Evolutionary conservation across 2,888 invertebrate species (phyloP), one percentile per base, ranked within the genome.

Genomic region (Drosophila seclusa): DNA sequence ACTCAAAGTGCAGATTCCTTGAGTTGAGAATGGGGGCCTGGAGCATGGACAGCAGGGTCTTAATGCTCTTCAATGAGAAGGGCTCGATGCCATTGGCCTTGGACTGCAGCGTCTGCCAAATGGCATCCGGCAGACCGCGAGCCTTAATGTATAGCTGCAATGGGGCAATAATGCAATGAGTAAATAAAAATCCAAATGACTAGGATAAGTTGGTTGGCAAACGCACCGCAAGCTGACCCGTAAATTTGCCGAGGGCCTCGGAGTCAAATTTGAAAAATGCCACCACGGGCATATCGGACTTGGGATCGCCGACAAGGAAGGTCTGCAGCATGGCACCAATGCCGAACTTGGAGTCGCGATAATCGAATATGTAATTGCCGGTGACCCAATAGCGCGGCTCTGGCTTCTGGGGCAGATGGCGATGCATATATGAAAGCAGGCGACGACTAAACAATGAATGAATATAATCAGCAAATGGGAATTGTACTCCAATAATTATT

Each of bases 361-460:
- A 95, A 73, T 96, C 96, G 78, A 96, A 94, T 65, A 96, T 94
- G 87, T 96, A 96, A 91, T 96, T 96, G 34, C 96, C 96, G 0
- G 96, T 96, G 0, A 95, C 94, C 94, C 96, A 95, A 81, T 94
- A 94, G 7, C 94, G 93, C 13, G 93, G 91, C 2, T 94, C 94
- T 10, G 94, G 94, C 0, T 95, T 94, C 79, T 94, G 94, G 0
- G 94, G 94, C 58, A 96, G 93, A 79, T 96, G 94, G 36, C 95
- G 95, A 3, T 94, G 94, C 73, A 96, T 94, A 83, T 96, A 96
- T 0, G 95, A 95, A 0, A 96, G 94, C 78, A 95, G 94, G 69
- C 94, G 94, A 0, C 95, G 94, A 38, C 96, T 96, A 89, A 1
- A 45, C 48, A 4, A 0, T 16, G 34, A 34, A 29, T 10, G 29